phyloP scores from a whole-genome alignment of 1,140 invertebrate genomes.

The Berghia stephanieae region DNA sequence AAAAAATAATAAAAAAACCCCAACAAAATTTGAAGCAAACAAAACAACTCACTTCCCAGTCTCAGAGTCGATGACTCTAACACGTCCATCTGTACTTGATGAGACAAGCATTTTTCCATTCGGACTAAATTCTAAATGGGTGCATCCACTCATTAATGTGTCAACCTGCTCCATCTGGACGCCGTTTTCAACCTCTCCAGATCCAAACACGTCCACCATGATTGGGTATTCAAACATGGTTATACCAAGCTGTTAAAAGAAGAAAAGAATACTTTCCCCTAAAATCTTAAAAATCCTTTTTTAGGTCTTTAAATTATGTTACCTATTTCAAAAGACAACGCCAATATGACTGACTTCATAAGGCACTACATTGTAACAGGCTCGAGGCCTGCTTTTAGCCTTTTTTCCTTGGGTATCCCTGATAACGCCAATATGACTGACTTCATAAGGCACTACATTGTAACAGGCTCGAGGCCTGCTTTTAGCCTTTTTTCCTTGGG shows the following conservation, averaged over 20 bases:
- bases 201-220: conserved; percentile 31
- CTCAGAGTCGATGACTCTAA: conserved; percentile 40
- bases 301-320: not conserved
- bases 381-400: no score
- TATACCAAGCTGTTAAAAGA: conserved; percentile 40
- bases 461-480: no score
- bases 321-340: not conserved
- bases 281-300: no score
- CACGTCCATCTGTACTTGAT: conserved; percentile 43
- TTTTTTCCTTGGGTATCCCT: no score
- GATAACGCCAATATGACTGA: not conserved
- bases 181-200: conserved; percentile 17
- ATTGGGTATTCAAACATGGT: conserved; percentile 53
- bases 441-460: not conserved
- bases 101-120: conserved; percentile 42
- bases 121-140: conserved; percentile 42
- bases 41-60: not conserved
- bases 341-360: not conserved
- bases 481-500: no score
- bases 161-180: conserved; percentile 37
- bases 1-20: not conserved
- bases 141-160: conserved; percentile 44
- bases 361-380: not conserved
- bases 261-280: not conserved
- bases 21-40: no score